phyloP scores from a whole-genome alignment of 2,113 vertebrate species.

The Aegotheles bennettii region DNA sequence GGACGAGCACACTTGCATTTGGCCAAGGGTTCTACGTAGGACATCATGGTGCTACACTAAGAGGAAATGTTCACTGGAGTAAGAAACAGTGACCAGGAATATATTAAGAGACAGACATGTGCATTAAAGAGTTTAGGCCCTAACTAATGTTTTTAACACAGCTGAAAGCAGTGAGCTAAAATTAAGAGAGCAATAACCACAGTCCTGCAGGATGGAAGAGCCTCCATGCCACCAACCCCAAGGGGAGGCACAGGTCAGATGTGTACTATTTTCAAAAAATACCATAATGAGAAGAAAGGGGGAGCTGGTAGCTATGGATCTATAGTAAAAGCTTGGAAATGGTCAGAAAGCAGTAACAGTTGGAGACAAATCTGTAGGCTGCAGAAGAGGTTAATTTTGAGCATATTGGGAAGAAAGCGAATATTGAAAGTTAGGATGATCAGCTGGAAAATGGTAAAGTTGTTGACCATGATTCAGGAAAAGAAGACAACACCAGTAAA shows the following conservation, averaged over 20 bases:
- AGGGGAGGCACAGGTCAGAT: neutral
- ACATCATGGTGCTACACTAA: neutral
- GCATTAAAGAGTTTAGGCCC: neutral
- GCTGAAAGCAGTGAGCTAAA: neutral
- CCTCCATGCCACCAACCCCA: neutral
- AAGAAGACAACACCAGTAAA: neutral
- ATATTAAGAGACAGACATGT: neutral
- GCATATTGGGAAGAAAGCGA: neutral
- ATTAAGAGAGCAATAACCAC: neutral
- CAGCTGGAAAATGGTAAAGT: neutral
- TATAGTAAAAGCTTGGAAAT: neutral
- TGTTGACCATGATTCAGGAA: neutral
- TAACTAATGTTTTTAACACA: neutral
- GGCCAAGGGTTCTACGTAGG: neutral
- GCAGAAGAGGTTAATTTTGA: neutral
- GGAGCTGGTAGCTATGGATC: neutral
- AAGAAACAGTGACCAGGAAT: neutral
- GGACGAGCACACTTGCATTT: neutral
- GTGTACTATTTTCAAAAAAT: neutral
- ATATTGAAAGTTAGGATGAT: neutral
- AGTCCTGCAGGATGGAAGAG: neutral
- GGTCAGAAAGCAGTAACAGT: neutral
- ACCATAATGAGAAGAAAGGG: neutral
- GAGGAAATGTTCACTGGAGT: neutral
- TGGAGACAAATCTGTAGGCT: neutral